Conservation (phyloP, 2,113 vertebrate genomes). For the Steatornis caripensis region DNA sequence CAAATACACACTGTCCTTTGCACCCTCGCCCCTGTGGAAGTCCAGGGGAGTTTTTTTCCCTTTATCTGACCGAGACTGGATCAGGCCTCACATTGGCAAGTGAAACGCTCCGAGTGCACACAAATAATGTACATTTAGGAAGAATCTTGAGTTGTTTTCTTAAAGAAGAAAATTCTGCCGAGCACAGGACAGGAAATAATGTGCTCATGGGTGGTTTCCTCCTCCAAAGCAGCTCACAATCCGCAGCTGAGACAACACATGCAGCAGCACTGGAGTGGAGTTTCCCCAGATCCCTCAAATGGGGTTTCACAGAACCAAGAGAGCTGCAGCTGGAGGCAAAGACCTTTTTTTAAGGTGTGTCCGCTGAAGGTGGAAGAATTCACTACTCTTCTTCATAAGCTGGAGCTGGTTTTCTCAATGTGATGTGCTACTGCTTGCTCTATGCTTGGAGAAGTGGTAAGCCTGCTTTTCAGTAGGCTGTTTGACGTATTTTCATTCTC, state of each 20-base stretch:
- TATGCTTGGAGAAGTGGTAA: not conserved
- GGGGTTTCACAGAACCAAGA: not conserved
- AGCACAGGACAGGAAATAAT: slow-evolving; percentile 44
- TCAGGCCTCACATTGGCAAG: not conserved
- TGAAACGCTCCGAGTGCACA: not conserved
- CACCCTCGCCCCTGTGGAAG: not conserved
- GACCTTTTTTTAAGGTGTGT: not conserved
- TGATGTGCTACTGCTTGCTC: not conserved
- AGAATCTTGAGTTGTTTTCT: slow-evolving; percentile 29
- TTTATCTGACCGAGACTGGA: not conserved
- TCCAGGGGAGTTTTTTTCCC: not conserved
- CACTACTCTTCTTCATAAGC: not conserved
- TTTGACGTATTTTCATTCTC: not conserved
- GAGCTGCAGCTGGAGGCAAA: not conserved
- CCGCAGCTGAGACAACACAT: slow-evolving; percentile 48
- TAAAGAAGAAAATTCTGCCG: slow-evolving; percentile 32
- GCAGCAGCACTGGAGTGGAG: not conserved
- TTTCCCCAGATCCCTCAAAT: not conserved
- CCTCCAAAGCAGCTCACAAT: not conserved
- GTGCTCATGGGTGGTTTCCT: slow-evolving; percentile 45
- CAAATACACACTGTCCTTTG: not conserved
- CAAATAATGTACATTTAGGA: not conserved
- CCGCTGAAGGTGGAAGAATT: not conserved
- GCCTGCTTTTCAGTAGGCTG: slow-evolving; percentile 22
- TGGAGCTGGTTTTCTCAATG: not conserved